Percentiles rank a stretch among this genome's conserved stretches.
These are phyloP conservation scores for Leucophenga maculata DNA, from an alignment of 2,888 invertebrate species.

Conservation along the genomic window DNA sequence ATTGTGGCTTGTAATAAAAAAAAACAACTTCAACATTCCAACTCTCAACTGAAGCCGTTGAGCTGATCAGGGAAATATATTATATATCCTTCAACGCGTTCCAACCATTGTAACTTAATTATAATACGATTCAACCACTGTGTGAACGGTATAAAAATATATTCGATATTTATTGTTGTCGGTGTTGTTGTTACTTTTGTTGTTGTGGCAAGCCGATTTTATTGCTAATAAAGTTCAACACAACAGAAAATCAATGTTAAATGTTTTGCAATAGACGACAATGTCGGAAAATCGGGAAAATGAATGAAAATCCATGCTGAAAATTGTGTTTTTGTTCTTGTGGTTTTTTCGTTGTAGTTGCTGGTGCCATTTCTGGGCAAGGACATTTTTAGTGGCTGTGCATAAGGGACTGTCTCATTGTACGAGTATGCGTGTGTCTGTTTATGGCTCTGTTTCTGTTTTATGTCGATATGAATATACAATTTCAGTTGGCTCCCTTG, in stretches of 20 bases:
- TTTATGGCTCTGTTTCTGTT: neutral
- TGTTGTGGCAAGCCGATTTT: neutral
- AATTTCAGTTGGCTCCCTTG: neutral
- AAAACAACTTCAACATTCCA: too few species aligned
- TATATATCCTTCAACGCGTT: too few species aligned
- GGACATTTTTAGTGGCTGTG: neutral
- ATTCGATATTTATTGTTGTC: neutral
- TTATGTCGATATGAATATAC: neutral
- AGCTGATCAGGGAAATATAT: too few species aligned
- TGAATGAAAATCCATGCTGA: neutral
- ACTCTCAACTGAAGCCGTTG: too few species aligned
- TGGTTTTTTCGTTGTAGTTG: neutral
- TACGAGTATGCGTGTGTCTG: too few species aligned
- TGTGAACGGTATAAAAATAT: neutral
- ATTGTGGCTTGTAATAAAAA: too few species aligned
- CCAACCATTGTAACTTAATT: too few species aligned
- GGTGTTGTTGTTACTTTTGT: neutral
- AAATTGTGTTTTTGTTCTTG: slow-evolving; percentile 11
- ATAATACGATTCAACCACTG: too few species aligned
- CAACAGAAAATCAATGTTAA: neutral
- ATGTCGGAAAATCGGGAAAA: neutral
- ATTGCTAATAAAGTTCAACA: slow-evolving; percentile 10
- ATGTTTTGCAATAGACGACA: slow-evolving; percentile 1
- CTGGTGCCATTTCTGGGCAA: neutral
- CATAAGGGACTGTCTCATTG: too few species aligned